These are phyloP conservation scores for Ophion costatus DNA, from an alignment of 2,888 invertebrate genomes.

Conservation along the genomic window DNA sequence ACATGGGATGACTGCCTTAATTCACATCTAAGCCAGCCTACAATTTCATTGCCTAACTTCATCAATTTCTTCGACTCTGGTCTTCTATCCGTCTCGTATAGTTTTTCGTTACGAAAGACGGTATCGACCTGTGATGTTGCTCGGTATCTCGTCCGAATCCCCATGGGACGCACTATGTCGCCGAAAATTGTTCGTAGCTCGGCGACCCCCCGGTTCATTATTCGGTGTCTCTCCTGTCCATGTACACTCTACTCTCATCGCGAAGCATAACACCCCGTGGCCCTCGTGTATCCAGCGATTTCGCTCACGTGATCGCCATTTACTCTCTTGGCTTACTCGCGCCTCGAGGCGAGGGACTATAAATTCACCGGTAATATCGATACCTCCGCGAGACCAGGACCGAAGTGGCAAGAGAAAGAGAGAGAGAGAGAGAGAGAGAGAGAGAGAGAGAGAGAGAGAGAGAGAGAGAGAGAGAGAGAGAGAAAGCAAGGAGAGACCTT, in stretches of 20 bases:
- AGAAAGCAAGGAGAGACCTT: constrained; percentile 53
- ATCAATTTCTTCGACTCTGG: no score
- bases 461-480: constrained; percentile 7
- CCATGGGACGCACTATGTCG: neutral
- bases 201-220: constrained; percentile 1
- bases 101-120: neutral
- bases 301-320: constrained; percentile 50
- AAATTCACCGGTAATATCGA: constrained; percentile 64
- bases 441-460: constrained; percentile 6
- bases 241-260: neutral
- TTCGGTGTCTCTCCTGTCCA: neutral
- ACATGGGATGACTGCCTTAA: no score
- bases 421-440: constrained; percentile 19
- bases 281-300: constrained; percentile 45
- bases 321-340: constrained; percentile 54
- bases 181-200: neutral
- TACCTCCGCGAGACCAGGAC: constrained; percentile 47
- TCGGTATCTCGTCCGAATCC: neutral
- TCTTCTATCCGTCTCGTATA: no score
- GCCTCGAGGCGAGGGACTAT: constrained; percentile 62
- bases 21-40: no score
- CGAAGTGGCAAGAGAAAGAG: constrained; percentile 23
- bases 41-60: no score
- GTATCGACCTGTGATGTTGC: neutral
- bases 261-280: constrained; percentile 23